These are phyloP conservation scores for Leptodactylus fallax DNA, from an alignment of 2,797 vertebrate species.

Conservation along the genomic window DNA sequence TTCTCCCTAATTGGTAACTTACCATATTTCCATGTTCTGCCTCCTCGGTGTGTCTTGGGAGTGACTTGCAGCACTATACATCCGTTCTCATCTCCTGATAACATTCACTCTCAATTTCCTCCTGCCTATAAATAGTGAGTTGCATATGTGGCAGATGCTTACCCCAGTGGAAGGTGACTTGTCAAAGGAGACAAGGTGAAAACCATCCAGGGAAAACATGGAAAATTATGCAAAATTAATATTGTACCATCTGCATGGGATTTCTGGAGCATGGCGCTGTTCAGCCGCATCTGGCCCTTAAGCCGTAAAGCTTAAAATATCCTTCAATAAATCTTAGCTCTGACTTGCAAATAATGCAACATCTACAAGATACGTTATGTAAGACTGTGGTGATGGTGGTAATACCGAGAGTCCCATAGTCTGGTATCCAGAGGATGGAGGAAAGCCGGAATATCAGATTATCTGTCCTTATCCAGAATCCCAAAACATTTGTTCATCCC, in stretches of 20 bases:
- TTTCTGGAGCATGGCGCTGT: neutral
- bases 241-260: slow-evolving; percentile 33
- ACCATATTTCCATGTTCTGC: neutral
- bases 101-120: slow-evolving; percentile 3
- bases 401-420: too few species aligned
- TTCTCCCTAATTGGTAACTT: too few species aligned
- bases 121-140: neutral
- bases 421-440: too few species aligned
- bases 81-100: neutral
- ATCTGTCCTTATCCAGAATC: too few species aligned
- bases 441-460: too few species aligned
- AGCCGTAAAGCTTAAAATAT: neutral
- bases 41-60: neutral
- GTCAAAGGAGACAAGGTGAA: slow-evolving; percentile 25
- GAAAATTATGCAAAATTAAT: slow-evolving; percentile 31
- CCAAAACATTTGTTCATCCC: too few species aligned
- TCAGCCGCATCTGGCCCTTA: neutral
- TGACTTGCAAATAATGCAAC: neutral
- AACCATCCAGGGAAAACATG: slow-evolving; percentile 21
- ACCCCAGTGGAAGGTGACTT: slow-evolving; percentile 1
- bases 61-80: neutral
- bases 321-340: neutral
- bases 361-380: too few species aligned
- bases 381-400: too few species aligned
- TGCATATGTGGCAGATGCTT: slow-evolving; percentile 1